Evolutionary conservation across 2,113 vertebrate species (phyloP), one percentile per base, ranked within the genome.

Genomic region (Anolis carolinensis): DNA sequence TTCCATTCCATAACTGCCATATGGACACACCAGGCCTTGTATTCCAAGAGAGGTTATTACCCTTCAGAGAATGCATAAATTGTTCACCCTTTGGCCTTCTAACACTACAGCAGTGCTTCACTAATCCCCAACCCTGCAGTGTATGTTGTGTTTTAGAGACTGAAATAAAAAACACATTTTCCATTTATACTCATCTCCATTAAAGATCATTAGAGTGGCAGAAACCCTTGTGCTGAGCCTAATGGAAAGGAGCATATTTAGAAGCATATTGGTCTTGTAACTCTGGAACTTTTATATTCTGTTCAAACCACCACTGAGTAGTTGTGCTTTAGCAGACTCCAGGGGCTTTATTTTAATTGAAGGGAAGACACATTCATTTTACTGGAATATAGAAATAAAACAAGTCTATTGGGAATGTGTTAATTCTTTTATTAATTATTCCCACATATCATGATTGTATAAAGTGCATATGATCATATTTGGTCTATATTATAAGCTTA

Each of bases 131-230:
- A 76, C 79, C 83, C 90, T 86, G 85, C 85, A 76, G 70, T 94
- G 93, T 91, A 89, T 90, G 89, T 87, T 88, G 92, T 76, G 90
- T 81, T 91, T 90, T 85, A 91, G 86, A 91, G 63, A 75, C 83
- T 84, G 88, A 93, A 95, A 91, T 85, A 76, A 83, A 84, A 91
- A 90, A 91, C 90, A 92, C 23, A 82, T 87, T 87, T 86, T 86
- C 83, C 44, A 75, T 89, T 91, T 90, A 52, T 48, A 34, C 50
- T 82, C 90, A 87, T 84, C 73, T 88, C 79, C 52, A 23, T 70
- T 88, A 86, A 92, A 84, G 84, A 88, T 77, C 67, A 1, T 50
- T 63, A 86, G 84, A 82, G 78, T 4, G 72, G 23, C 86, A 44
- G 73, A 85, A 84, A 76, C 1, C 79, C 79, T 93, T 85, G 86